Evolutionary conservation across 2,888 invertebrate genomes (phyloP), one percentile per base, ranked within the genome.

Genomic region (Pedicia rivosa): DNA sequence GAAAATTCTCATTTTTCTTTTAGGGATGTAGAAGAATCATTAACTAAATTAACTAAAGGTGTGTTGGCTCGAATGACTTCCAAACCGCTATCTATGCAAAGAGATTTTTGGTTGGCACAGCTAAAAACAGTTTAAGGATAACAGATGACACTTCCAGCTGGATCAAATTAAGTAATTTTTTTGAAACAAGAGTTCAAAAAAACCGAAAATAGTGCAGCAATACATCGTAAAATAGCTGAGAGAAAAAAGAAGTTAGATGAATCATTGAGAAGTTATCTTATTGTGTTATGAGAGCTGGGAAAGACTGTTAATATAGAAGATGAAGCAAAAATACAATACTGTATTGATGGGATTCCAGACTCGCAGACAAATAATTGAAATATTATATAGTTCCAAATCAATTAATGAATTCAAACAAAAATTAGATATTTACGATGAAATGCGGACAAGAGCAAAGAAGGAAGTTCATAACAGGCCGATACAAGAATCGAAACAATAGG

Each of bases 381-480:
- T 40, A 5, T 20, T 39, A 25, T 39, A 38, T 25, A 28, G 17
- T n/a, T 30, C 40, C 5, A 34, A 16, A 31, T 33, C 29, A 3
- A 24, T 40, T 10, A 8, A 14, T 1, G 37, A 40, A 22, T 20
- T 44, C 24, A 40, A 39, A 30, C 27, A 30, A 32, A 39, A 41
- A 26, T 38, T 34, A 10, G 36, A 39, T 8, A 26, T 36, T 3
- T 42, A 38, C 26, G 34, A 34, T 10, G 30, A 35, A 31, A 20
- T 31, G 9, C 8, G 10, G n/a, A n/a, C n/a, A n/a, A n/a, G n/a
- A n/a, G n/a, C 12, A 35, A 35, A 25, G 16, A 17, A n/a, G 49
- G 47, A 35, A 51, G 46, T 12, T 41, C 48, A 4, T 53, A 54
- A 43, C n/a, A n/a, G 5, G 20, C 20, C 8, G 20, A 8, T 20